Evolutionary conservation across 2,797 vertebrate species (phyloP), one percentile per base, ranked within the genome.

Genomic region (Poecilia velifera): DNA sequence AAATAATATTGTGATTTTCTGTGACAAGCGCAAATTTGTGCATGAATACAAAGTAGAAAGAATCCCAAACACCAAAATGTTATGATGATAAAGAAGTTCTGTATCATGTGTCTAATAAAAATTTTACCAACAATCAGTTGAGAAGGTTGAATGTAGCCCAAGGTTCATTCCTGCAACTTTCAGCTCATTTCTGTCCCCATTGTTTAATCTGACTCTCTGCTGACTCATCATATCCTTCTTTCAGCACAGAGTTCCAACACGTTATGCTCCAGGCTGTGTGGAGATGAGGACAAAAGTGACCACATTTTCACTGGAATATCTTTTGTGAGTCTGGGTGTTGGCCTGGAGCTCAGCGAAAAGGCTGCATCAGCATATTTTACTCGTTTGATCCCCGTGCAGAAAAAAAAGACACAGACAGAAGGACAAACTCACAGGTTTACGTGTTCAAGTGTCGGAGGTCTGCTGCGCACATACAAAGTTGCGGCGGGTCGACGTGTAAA

Each of bases 331-430:
- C 84, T 80, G 85, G 77, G 86, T 82, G 80, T 85, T 86, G 84
- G 88, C 83, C 82, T 86, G 79, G 71, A 84, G 82, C 88, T 87
- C 66, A n/a, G 53, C 2, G 70, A 87, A 91, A 78, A 46, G 74
- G 81, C 88, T 53, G 82, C 86, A 75, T 95, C 94, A 94, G 95
- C 94, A 95, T 91, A 94, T 95, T 95, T 94, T 76, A 75, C 83
- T 83, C 81, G 86, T 93, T 91, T 94, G 87, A 95, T 94, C 89
- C 86, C 81, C 89, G 80, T 49, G 80, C 78, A 72, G 77, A 87
- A 82, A 86, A 41, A 41, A 41, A 88, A 78, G 64, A 71, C 51
- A 71, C 66, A 76, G 74, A 79, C 81, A 77, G 88, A 86, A 77
- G 82, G 79, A 82, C 78, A 73, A 81, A 72, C 75, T 88, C 84